Conservation (phyloP, 64 coral and sea anemone genomes). For the Montipora foliosa region DNA sequence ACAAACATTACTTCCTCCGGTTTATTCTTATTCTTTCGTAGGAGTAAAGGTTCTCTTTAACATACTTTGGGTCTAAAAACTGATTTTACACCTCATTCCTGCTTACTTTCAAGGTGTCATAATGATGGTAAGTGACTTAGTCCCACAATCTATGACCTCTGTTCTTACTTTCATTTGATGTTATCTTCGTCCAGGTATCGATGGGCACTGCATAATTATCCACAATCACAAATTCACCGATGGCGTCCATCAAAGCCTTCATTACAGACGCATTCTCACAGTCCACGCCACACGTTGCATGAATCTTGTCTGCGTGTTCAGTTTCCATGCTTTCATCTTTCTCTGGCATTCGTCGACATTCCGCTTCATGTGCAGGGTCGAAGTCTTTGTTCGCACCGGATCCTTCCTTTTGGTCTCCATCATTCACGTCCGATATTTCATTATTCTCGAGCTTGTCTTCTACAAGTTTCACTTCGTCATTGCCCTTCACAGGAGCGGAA, state of each 20-base stretch:
- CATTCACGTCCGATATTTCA: neutral
- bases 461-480: neutral
- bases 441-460: neutral
- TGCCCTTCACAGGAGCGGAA: neutral
- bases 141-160: neutral
- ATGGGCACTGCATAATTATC: neutral
- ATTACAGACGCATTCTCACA: neutral
- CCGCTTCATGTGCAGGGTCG: neutral
- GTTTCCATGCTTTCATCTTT: neutral
- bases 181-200: neutral
- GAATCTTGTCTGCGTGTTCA: neutral
- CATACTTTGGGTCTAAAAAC: no score
- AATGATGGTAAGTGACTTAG: no score
- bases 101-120: no score
- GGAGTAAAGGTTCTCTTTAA: no score
- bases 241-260: constrained; percentile 2
- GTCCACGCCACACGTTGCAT: neutral
- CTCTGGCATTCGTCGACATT: neutral
- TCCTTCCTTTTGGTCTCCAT: neutral
- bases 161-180: neutral
- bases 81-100: no score
- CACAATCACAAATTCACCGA: neutral
- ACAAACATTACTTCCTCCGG: no score
- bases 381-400: neutral
- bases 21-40: no score